A percentile compares a stretch with the other conserved stretches of the same genome.
Conservation (phyloP, 2,797 vertebrate genomes). For the Ceryle rudis region DNA sequence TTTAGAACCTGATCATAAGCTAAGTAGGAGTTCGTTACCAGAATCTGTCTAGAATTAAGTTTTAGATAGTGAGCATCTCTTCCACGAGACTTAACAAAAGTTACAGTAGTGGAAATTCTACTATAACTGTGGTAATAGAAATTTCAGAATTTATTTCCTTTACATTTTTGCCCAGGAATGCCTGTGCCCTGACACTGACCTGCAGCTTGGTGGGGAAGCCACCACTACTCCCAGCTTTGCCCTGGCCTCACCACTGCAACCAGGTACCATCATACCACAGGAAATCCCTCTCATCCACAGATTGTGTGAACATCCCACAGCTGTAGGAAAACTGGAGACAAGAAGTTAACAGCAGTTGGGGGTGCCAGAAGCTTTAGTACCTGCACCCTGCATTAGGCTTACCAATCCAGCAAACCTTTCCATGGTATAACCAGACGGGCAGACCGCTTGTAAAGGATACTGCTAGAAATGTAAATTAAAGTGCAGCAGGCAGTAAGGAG, state of each 20-base stretch:
- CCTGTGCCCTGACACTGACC: neutral
- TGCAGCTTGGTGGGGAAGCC: neutral
- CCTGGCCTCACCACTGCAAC: neutral
- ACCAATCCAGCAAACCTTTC: neutral
- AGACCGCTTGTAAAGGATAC: neutral
- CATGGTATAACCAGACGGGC: neutral
- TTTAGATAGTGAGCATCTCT: neutral
- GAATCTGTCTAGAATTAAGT: neutral
- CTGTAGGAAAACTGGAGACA: neutral
- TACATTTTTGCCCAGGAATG: neutral
- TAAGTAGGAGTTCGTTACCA: neutral
- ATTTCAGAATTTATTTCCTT: neutral
- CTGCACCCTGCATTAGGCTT: neutral
- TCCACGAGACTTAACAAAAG: neutral
- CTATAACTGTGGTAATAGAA: neutral
- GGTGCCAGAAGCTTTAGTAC: neutral
- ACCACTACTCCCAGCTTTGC: neutral
- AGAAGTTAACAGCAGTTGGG: rapidly evolving
- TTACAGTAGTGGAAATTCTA: neutral
- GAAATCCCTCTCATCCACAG: neutral
- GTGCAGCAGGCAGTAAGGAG: neutral
- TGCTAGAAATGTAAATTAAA: neutral
- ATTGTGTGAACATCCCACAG: rapidly evolving
- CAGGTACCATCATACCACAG: neutral
- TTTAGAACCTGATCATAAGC: neutral